Base-by-base conservation (phyloP, 2,888 invertebrate genomes). In the Eudemis profundana region DNA sequence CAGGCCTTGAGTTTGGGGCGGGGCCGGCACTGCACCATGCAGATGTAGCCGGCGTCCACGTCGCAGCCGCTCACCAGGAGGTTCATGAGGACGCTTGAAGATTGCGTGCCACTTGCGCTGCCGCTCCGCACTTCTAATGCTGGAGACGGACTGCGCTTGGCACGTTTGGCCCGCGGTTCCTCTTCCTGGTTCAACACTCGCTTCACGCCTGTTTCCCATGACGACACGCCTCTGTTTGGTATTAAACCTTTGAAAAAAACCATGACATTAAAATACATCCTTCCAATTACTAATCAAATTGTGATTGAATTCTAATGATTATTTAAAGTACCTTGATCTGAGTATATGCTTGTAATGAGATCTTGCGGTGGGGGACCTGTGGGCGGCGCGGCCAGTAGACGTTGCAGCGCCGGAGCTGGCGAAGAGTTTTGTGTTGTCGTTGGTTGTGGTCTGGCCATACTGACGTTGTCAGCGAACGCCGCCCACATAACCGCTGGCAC, bases 61-160 rank as follows among this genome's bases (percentile, higher is more conserved):
- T 98, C 98, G 90, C 97, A 98, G 78, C 98, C 98, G 94, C 97
- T 97, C 92, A 98, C 96, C 93, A 98, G 94, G 76, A 98, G 95
- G 93, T 98, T 98, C 95, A 97, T 97, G 81, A 98, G 95, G 83
- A 98, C 98, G 87, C 96, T 96, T 74, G 95, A 95, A 62, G 95
- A 95, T 66, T 93, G 94, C 69, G 93, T 93, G 61, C 72, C n/a
- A 74, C 7, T 85, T 1, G 78, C 59, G 78, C 73, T 60, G 76
- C 61, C 69, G 64, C 69, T 63, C 76, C 76, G 51, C 4, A 44
- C 40, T 46, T 19, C 64, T 29, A 53, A 21, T 12, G 77, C 76
- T 10, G 89, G 87, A 1, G 89, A 89, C 3, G 89, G 89, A 73
- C 88, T 91, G 72, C 85, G 91, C 74, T 86, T 90, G 53, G 74